Base-by-base conservation (phyloP, 2,888 invertebrate species). In the Lasioglossum oenotherae region DNA sequence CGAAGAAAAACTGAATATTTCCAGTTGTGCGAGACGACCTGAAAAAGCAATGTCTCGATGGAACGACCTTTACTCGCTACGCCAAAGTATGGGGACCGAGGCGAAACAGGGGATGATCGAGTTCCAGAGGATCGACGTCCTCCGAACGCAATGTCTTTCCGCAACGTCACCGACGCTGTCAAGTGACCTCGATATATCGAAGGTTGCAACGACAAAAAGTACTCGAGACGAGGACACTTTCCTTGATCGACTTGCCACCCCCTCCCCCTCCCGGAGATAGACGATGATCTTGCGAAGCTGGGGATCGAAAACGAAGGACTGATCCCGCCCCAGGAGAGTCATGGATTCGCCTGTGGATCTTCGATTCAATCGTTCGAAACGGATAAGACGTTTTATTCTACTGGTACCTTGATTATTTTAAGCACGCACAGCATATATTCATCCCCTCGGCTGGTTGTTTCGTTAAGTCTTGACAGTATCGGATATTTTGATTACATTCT, bases 161-260 rank as follows among this genome's bases (percentile, higher is more conserved):
- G 38, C 69, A 69, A 38, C 69, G 69, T 69, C 69, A 38, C 69
- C 69, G 19, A 38, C 69, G 69, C 69, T 38, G 69, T 69, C 69
- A 69, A 69, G 69, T 69, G 69, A 38, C 69, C 69, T 23, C 38
- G 38, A 69, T 38, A 69, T 69, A 38, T 69, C 69, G 69, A 2
- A 19, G 69, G 69, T 38, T 38, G 38, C 69, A 23, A 38, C 35
- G 57, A 74, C 57, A 69, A 64, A 64, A 69, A 69, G 23, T 69
- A 69, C 69, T 69, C 12, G 69, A 69, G 38, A 41, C 49, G 67
- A 27, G 41, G 41, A 38, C 19, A 44, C 69, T 69, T 69, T 35
- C 38, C 69, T 38, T 23, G 69, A 69, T 69, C 38, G 69, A 69
- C 69, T 69, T 38, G 31, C 57, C n/a, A n/a, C n/a, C n/a, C n/a